Percentiles rank a stretch among this genome's conserved stretches.
Evolutionary conservation across 2,113 vertebrate species (phyloP).

Genomic region (Gymnorhina tibicen): DNA sequence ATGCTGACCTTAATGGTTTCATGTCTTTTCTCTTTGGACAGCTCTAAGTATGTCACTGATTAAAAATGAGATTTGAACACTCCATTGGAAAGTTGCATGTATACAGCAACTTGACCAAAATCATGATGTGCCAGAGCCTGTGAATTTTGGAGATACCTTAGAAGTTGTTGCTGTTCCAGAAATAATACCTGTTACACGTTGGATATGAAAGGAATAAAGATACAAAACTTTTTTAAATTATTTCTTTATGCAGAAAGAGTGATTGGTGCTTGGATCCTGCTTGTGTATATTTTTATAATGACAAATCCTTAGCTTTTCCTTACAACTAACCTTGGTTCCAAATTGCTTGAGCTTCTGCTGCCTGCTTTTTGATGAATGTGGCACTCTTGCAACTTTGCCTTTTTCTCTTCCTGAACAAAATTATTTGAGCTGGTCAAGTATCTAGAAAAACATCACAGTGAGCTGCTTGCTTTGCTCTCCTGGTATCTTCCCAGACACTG

Average conservation of each 20-base stretch:
- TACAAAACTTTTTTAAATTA: background rate
- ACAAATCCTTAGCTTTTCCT: background rate
- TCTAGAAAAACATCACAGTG: background rate
- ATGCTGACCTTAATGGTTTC: fast-evolving
- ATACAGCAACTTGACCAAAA: background rate
- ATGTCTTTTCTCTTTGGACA: background rate
- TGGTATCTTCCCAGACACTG: background rate
- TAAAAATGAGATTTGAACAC: background rate
- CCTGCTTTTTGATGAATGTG: background rate
- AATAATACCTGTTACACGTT: background rate
- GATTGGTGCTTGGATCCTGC: background rate
- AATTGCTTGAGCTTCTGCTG: background rate
- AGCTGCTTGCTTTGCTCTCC: background rate
- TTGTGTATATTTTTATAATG: background rate
- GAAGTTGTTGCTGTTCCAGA: background rate
- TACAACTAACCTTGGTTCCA: background rate
- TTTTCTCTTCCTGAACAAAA: background rate
- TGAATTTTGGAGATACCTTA: background rate
- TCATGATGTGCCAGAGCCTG: background rate
- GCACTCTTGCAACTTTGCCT: background rate
- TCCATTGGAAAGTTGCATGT: background rate
- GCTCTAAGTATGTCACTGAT: background rate
- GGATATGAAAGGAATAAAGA: background rate
- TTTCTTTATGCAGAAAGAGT: background rate
- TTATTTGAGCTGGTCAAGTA: background rate